Base-by-base conservation (phyloP, 2,797 vertebrate genomes). In the Poecilia velifera region DNA sequence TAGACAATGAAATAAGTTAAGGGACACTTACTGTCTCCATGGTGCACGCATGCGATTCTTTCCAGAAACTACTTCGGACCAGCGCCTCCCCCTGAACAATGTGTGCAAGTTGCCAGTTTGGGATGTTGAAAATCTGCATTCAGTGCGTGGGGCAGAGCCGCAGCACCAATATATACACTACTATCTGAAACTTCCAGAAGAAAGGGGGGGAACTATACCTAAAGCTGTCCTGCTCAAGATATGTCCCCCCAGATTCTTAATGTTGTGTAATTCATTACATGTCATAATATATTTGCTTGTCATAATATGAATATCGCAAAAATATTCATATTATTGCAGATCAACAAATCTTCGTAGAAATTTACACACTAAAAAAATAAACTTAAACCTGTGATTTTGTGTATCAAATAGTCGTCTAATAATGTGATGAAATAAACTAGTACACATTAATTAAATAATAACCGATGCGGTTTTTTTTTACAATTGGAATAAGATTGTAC, bases 1-100 rank as follows among this genome's bases (percentile, higher is more conserved):
- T 16, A 13, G 55, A 53, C 16, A 12, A 74, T 3, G 3, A 81
- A 34, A 10, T 34, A 5, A 85, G 82, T 78, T 75, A 59, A 53
- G 77, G 80, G 75, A 76, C 80, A 95, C 96, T 96, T 88, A 96
- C 96, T 93, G 96, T 96, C 89, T 96, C 96, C 96, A 96, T 96
- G 91, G 85, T 93, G 91, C 86, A 87, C 83, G 90, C 94, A 96
- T 95, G 94, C 95, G 95, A 95, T 94, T 95, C 94, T 89, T 95
- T 95, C 94, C 94, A 96, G 96, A 96, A 96, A 92, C 94, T 96
- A 96, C 95, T 93, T 90, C 80, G 90, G 82, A 80, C 59, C 79
- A 70, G 93, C 94, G 53, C 96, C 95, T 88, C 95, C 96, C 92
- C 74, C 89, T 84, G 74, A 39, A 88, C 81, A 68, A 34, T 84